Base-by-base conservation (phyloP, 2,113 vertebrate genomes). In the Columbina picui region DNA sequence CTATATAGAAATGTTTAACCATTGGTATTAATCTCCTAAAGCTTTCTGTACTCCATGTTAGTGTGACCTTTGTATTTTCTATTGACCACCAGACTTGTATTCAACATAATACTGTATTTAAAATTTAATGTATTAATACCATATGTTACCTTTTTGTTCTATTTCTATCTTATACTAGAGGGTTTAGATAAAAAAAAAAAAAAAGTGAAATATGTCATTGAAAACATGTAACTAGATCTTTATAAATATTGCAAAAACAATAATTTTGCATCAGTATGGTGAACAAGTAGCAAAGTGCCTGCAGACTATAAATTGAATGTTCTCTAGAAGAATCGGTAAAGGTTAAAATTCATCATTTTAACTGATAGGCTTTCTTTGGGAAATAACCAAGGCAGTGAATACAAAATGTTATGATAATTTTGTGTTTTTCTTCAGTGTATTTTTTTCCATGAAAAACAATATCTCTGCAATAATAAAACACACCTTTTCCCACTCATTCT, bases 321-420 rank as follows among this genome's bases (percentile, higher is more conserved):
- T 98, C 97, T 97, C 97, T 96, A 81, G 96, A 98, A 98, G 96
- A 98, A 98, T 96, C 75, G 38, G 96, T 98, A 98, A 98, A 98
- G 98, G 98, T 98, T 98, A 98, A 98, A 98, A 98, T 98, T 98
- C 97, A 98, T 98, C 98, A 98, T 98, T 98, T 97, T 98, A 98
- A 98, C 98, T 98, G 98, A 98, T 98, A 98, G 97, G 94, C 90
- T 98, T 97, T 98, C 97, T 97, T 95, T 79, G 73, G 96, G 92
- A 98, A 98, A 97, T 96, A 97, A 96, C 96, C 87, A 94, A 95
- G 95, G 94, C 78, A 93, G 83, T 90, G 98, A 98, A 98, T 98
- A 98, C 95, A 81, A 98, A 98, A 96, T 89, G 74, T n/a, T 88
- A 84, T 94, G 95, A 96, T 97, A 98, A 97, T 97, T 96, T 94